Percentiles rank a stretch among this genome's conserved stretches.
These are phyloP conservation scores for Spodoptera picta DNA, from an alignment of 2,888 invertebrate species.

Conservation along the genomic window DNA sequence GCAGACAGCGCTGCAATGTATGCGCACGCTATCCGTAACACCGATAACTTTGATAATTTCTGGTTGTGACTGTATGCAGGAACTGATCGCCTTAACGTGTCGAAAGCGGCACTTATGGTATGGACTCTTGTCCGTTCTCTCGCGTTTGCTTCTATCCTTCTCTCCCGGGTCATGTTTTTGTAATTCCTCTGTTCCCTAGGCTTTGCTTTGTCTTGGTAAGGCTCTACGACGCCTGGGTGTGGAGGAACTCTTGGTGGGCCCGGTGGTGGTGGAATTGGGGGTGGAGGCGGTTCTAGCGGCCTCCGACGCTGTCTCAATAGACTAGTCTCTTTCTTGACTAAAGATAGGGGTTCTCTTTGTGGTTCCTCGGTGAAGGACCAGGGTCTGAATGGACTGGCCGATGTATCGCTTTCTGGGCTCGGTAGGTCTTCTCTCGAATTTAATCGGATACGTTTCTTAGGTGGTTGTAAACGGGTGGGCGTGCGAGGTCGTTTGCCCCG, in stretches of 20 bases:
- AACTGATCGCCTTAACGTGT: slow-evolving; percentile 94
- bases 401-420: slow-evolving; percentile 81
- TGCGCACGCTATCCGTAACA: slow-evolving; percentile 96
- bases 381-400: slow-evolving; percentile 89
- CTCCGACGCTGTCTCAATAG: slow-evolving; percentile 75
- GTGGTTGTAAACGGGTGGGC: slow-evolving; percentile 85
- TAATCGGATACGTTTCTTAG: slow-evolving; percentile 92
- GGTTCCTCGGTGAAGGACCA: slow-evolving; percentile 90
- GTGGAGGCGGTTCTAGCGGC: slow-evolving; percentile 74
- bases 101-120: slow-evolving; percentile 98
- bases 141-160: slow-evolving; percentile 98
- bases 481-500: slow-evolving; percentile 89
- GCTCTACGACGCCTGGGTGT: slow-evolving; percentile 84
- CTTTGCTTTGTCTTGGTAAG: slow-evolving; percentile 70
- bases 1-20: slow-evolving; percentile 96
- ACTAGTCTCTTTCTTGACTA: slow-evolving; percentile 86
- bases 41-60: slow-evolving; percentile 97
- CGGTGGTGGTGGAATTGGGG: slow-evolving; percentile 71
- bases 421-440: slow-evolving; percentile 75
- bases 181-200: slow-evolving; percentile 94
- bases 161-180: slow-evolving; percentile 97
- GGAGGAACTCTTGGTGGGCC: slow-evolving; percentile 84
- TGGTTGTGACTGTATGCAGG: slow-evolving; percentile 98
- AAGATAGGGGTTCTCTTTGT: slow-evolving; percentile 90
- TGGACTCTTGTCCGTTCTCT: slow-evolving; percentile 97